Evolutionary conservation across 1,140 invertebrate genomes (phyloP), one percentile per base, ranked within the genome.

Genomic region (Linepithema humile): DNA sequence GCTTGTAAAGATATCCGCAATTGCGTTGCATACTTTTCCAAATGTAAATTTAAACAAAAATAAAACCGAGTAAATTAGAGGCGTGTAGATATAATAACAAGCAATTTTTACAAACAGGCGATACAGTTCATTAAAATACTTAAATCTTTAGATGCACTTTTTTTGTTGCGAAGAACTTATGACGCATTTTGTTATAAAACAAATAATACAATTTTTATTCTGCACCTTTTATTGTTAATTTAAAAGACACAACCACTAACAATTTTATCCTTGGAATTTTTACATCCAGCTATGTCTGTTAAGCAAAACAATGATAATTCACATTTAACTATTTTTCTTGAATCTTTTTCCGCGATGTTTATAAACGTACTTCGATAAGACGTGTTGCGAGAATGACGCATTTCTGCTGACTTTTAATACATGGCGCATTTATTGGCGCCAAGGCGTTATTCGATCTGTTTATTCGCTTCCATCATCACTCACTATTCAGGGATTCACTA

Each of bases 401-500:
- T n/a, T 73, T 57, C 0, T 17, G 20, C 9, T 72, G 12, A 38
- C 9, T 29, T 38, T 4, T 57, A 73, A 23, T 29, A 3, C 12
- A 9, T 23, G 15, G 15, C 35, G n/a, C 15, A 57, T 73, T 73
- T 73, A 73, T 57, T 20, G 50, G 1, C 15, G 20, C 9, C 6
- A 38, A 73, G 20, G 12, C 0, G 32, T 73, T 70, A 70, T 70
- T 70, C 6, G 1, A 59, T 57, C 32, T 73, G 20, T 57, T 69
- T 50, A 67, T 23, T 67, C 29, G 15, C 15, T 40, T 73, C 32
- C 35, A 73, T 73, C 50, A 59, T 59, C 32, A 57, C 57, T 73
- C 32, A 73, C 35, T n/a, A n/a, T n/a, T n/a, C n/a, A n/a, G n/a
- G 7, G 35, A 73, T 59, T 57, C 15, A 3, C 7, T 32, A 26